Percentiles rank a stretch among this genome's conserved stretches.
phyloP scores from a whole-genome alignment of 2,888 invertebrate genomes.

The Flabesymbios commensalis region DNA sequence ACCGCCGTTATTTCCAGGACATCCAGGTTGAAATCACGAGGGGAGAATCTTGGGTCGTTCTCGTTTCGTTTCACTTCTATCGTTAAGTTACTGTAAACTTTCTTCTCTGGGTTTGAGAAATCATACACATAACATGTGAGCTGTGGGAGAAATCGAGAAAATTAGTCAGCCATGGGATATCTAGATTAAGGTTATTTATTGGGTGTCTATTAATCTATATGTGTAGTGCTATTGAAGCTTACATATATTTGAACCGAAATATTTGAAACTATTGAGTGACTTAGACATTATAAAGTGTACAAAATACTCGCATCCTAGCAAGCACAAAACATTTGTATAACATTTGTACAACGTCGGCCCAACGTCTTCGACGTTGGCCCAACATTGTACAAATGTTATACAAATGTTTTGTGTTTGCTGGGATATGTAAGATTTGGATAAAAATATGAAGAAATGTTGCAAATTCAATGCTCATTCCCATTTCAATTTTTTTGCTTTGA shows the following conservation, averaged over 20 bases:
- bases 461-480: too few relatives aligned
- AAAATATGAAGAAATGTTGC: too few relatives aligned
- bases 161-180: neutral
- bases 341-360: too few relatives aligned
- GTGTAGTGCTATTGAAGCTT: neutral
- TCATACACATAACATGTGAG: slow-evolving; percentile 30
- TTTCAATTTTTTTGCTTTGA: too few relatives aligned
- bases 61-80: slow-evolving; percentile 29
- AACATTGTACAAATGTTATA: too few relatives aligned
- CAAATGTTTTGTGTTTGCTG: too few relatives aligned
- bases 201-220: neutral
- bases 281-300: too few relatives aligned
- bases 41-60: slow-evolving; percentile 30
- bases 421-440: too few relatives aligned
- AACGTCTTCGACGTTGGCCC: too few relatives aligned
- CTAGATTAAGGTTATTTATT: neutral
- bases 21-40: slow-evolving; percentile 29
- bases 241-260: neutral
- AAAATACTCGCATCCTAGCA: too few relatives aligned
- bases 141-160: slow-evolving; percentile 18
- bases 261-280: too few relatives aligned
- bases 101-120: slow-evolving; percentile 25
- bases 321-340: too few relatives aligned
- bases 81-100: slow-evolving; percentile 24
- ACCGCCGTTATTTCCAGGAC: slow-evolving; percentile 38